Conservation (phyloP, 2,888 invertebrate species). For the Leucania comma region DNA sequence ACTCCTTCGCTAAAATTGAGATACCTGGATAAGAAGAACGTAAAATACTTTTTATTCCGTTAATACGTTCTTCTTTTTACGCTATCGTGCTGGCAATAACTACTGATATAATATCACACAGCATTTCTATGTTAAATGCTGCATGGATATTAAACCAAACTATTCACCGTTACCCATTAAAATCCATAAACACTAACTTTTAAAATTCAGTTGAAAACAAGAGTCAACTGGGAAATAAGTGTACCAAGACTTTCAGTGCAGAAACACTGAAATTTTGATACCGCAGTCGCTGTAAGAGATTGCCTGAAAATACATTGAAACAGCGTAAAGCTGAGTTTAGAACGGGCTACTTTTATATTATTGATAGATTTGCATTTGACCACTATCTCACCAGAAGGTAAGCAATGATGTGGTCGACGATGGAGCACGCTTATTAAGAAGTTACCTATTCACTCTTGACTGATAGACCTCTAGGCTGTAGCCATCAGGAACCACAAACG, state of each 20-base stretch:
- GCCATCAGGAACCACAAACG: too few relatives aligned
- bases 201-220: conserved; percentile 47
- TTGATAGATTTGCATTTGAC: too few relatives aligned
- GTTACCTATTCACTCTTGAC: too few relatives aligned
- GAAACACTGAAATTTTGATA: conserved; percentile 66
- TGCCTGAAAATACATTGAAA: conserved; percentile 52
- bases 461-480: too few relatives aligned
- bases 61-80: too few relatives aligned
- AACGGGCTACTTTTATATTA: conserved; percentile 1
- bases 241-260: conserved; percentile 47
- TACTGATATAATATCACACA: neutral
- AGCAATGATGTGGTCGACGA: too few relatives aligned
- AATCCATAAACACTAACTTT: conserved; percentile 34
- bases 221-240: conserved; percentile 67
- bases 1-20: too few relatives aligned
- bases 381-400: too few relatives aligned
- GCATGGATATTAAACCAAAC: neutral
- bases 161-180: conserved; percentile 1
- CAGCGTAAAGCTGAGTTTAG: conserved; percentile 16
- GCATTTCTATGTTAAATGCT: neutral
- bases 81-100: too few relatives aligned
- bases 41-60: too few relatives aligned
- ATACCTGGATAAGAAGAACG: too few relatives aligned
- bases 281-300: conserved; percentile 56
- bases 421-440: too few relatives aligned